Base-by-base conservation (phyloP, 2,113 vertebrate species). In the Platysternon megacephalum region DNA sequence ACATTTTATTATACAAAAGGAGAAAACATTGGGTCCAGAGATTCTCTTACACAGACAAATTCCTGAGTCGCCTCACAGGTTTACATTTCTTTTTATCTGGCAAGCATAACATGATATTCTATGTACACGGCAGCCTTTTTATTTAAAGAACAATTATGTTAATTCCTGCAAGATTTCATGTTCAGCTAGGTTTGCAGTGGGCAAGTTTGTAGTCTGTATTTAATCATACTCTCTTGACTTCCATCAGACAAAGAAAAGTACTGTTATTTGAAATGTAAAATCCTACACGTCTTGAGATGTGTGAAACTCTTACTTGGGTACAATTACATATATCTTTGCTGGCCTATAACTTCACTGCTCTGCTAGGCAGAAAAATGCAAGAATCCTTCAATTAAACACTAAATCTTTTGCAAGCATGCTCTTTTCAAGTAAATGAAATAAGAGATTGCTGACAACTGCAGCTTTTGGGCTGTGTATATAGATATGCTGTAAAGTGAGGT, bases 61-160 rank as follows among this genome's bases (percentile, higher is more conserved):
- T 90, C 92, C 93, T 80, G 11, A 72, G 88, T 94, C 89, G 96
- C 93, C 80, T 84, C 94, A 96, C 93, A 97, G 91, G 90, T 97
- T 97, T 86, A 89, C 82, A 39, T 97, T 96, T 91, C 94, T 56
- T 55, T 95, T 93, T 95, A 97, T 95, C 93, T 97, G 96, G 95
- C 94, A 97, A 96, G 82, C 88, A 85, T 32, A 93, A 93, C 89
- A 94, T 65, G 85, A 49, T 35, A 88, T 84, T 85, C 87, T 84
- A 44, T 84, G 90, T 93, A 93, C 90, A 91, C 93, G 95, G 87
- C 93, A 87, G 88, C 79, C 76, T 95, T 96, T 93, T 94, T 84
- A 94, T 97, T 96, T 97, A 91, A 88, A 86, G 76, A 95, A 96
- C 88, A 97, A 95, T 97, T 97, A 97, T 83, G 86, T 88, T 95